Evolutionary conservation across 2,113 vertebrate species (phyloP).

Genomic region (Aplodontia rufa): DNA sequence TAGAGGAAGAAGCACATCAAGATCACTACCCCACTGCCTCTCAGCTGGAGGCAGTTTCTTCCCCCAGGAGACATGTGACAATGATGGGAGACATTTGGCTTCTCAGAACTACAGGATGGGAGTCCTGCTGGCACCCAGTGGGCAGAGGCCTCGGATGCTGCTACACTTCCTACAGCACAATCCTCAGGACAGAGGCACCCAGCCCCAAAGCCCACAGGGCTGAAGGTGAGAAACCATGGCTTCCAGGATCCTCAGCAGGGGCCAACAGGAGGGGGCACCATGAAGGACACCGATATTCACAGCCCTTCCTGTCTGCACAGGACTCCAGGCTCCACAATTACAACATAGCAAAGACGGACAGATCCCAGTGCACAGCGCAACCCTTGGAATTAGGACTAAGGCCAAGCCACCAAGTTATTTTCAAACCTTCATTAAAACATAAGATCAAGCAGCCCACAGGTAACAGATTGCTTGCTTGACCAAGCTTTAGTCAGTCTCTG

Average conservation of each 20-base stretch:
- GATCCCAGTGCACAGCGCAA: neutral
- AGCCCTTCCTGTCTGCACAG: too few relatives aligned
- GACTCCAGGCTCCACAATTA: neutral
- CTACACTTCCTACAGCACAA: neutral
- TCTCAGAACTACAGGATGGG: accelerated
- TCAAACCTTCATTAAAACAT: neutral
- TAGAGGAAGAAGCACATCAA: neutral
- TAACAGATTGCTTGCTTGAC: neutral
- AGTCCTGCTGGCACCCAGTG: neutral
- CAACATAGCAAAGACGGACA: accelerated
- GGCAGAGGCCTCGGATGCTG: neutral
- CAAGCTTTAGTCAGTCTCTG: neutral
- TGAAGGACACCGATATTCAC: neutral
- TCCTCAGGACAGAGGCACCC: neutral
- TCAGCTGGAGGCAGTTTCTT: neutral
- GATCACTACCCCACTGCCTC: too few relatives aligned
- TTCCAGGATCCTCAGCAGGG: accelerated
- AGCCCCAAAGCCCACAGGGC: neutral
- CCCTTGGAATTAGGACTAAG: neutral
- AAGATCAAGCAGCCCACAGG: too few relatives aligned
- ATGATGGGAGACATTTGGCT: neutral
- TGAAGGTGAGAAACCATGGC: neutral
- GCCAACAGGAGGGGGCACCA: neutral
- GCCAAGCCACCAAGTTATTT: neutral
- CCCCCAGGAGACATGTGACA: neutral